Base-by-base conservation (phyloP, 2,888 invertebrate genomes). In the Sinhomidia bicolor region DNA sequence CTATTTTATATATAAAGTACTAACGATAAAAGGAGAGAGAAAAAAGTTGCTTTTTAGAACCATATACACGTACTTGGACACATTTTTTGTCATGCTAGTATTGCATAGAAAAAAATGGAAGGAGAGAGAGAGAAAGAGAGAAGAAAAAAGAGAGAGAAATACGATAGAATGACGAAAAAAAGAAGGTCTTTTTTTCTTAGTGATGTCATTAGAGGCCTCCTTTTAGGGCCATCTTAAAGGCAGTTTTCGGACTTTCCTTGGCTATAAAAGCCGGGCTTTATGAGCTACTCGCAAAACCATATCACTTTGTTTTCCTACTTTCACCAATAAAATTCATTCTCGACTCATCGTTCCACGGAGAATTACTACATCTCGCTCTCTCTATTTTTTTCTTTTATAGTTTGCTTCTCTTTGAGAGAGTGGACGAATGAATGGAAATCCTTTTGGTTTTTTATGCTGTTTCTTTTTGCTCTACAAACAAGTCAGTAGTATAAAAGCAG, bases 241-340 rank as follows among this genome's bases (percentile, higher is more conserved):
- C 82, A 82, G 74, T 87, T 87, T 87, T 87, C 81, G 87, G 87
- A 87, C 81, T 82, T 87, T 87, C 76, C 74, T 36, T 82, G 47
- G 78, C 89, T 89, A 90, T 90, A 90, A 90, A 90, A 89, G 76
- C 80, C 81, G 41, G 29, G 89, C 79, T 90, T 90, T 90, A 90
- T 87, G 86, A 89, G 89, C 90, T 88, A 85, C 88, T 90, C 89
- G 79, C 89, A 90, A 89, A 89, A 84, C 90, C 85, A 90, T 90
- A 89, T 87, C 89, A 90, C 89, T 90, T 89, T 90, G 89, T 89
- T 89, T 88, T 81, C 85, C 89, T 85, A 82, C 82, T 81, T 78
- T 87, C 80, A 62, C 80, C 83, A 82, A 87, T 87, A 87, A 87
- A 87, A 82, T 81, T 74, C 81, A 87, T 82, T 82, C 87, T 87